A percentile compares a stretch with the other conserved stretches of the same genome.
These are phyloP conservation scores for Parnassius apollo DNA, from an alignment of 2,888 invertebrate species.

Conservation along the genomic window DNA sequence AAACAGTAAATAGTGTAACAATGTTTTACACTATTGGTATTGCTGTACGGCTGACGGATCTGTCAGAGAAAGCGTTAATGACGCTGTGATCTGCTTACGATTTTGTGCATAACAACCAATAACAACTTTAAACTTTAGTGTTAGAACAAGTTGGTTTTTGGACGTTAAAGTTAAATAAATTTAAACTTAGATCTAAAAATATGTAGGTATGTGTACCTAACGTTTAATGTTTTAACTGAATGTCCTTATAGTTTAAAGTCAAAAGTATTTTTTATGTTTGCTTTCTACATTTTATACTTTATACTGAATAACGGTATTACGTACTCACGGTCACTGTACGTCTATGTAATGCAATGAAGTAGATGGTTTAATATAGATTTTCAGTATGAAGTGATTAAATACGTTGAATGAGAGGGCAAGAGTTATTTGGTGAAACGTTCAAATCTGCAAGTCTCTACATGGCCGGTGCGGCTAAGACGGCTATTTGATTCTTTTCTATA, in stretches of 20 bases:
- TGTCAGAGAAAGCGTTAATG: too few species aligned
- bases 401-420: conserved; percentile 10
- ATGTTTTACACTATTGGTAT: too few species aligned
- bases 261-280: conserved; percentile 8
- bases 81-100: too few species aligned
- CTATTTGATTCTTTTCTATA: conserved; percentile 68
- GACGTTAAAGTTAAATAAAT: too few species aligned
- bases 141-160: too few species aligned
- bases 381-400: conserved; percentile 7
- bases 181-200: too few species aligned
- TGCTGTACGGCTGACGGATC: too few species aligned
- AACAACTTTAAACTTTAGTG: too few species aligned
- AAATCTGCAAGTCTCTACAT: conserved; percentile 42
- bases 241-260: not conserved
- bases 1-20: too few species aligned
- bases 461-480: conserved; percentile 58
- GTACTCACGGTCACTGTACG: conserved; percentile 1
- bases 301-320: conserved; percentile 3
- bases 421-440: conserved; percentile 23
- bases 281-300: not conserved
- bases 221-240: too few species aligned
- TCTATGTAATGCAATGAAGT: conserved; percentile 19
- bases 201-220: too few species aligned
- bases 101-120: too few species aligned
- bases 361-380: conserved; percentile 14